Evolutionary conservation across 2,113 vertebrate genomes (phyloP).

Genomic region (Pitta sordida): DNA sequence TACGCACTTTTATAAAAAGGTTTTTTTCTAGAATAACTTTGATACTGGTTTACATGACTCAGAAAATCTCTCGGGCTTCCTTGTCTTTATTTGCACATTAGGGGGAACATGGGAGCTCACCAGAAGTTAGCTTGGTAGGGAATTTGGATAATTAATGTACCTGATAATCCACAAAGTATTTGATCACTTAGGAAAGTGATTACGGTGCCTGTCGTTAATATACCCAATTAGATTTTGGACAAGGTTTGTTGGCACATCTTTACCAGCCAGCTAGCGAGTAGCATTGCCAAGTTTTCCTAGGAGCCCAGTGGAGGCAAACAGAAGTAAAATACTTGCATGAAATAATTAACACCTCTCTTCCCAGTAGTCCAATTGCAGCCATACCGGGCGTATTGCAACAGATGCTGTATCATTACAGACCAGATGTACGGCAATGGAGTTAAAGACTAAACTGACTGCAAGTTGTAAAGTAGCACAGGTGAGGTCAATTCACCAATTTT

Average conservation of each 20-base stretch:
- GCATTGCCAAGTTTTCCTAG: background rate
- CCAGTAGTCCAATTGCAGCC: background rate
- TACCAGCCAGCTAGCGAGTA: background rate
- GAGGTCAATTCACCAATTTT: background rate
- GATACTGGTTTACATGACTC: background rate
- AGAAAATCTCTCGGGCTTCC: background rate
- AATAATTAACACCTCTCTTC: background rate
- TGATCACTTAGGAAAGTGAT: background rate
- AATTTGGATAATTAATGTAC: background rate
- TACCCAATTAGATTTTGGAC: slow-evolving; percentile 8
- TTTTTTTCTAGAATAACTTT: background rate
- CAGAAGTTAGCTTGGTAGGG: slow-evolving; percentile 11
- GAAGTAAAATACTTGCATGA: background rate
- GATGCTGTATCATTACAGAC: slow-evolving; percentile 24
- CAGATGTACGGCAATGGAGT: background rate
- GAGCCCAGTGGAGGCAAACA: background rate
- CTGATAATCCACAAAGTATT: background rate
- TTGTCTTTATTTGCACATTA: background rate
- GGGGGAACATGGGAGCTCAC: background rate
- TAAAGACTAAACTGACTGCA: background rate
- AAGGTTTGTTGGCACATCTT: background rate
- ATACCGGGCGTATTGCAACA: background rate
- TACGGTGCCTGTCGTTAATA: background rate
- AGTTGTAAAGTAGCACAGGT: background rate
- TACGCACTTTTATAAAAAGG: background rate